Evolutionary conservation across 2,113 vertebrate species (phyloP).

Genomic region (Zosterops hypoxanthus): DNA sequence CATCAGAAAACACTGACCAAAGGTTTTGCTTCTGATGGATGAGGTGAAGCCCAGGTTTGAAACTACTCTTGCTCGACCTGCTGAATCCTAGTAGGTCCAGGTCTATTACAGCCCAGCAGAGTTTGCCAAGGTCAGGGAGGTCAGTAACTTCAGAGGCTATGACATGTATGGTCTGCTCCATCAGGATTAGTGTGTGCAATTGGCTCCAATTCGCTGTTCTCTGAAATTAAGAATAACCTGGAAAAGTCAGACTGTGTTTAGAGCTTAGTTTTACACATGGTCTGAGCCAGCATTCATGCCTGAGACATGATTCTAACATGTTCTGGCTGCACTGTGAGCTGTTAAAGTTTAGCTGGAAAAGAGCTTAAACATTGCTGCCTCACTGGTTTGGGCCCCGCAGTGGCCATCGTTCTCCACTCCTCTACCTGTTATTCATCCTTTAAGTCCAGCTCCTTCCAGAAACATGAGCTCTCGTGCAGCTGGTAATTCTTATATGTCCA

Average conservation of each 20-base stretch:
- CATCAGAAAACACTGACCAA: neutral
- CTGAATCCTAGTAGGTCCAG: neutral
- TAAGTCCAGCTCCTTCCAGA: neutral
- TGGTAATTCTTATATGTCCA: slow-evolving; percentile 16
- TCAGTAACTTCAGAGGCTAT: neutral
- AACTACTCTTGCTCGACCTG: neutral
- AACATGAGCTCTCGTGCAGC: neutral
- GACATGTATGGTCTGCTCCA: neutral
- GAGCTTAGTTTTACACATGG: neutral
- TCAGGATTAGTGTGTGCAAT: neutral
- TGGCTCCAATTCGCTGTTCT: neutral
- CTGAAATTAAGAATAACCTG: neutral
- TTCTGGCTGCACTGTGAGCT: neutral
- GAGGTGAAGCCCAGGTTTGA: neutral
- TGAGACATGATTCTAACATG: neutral
- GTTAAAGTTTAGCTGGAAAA: slow-evolving; percentile 12
- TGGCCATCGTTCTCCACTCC: neutral
- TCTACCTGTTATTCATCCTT: slow-evolving; percentile 5
- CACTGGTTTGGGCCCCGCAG: neutral
- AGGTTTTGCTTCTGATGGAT: neutral
- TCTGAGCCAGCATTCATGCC: neutral
- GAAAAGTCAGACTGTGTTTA: neutral
- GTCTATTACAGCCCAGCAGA: neutral
- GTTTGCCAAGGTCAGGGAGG: neutral
- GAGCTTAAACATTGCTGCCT: neutral